These are phyloP conservation scores for Balanococcus diminutus DNA, from an alignment of 2,888 invertebrate species.

Conservation along the genomic window DNA sequence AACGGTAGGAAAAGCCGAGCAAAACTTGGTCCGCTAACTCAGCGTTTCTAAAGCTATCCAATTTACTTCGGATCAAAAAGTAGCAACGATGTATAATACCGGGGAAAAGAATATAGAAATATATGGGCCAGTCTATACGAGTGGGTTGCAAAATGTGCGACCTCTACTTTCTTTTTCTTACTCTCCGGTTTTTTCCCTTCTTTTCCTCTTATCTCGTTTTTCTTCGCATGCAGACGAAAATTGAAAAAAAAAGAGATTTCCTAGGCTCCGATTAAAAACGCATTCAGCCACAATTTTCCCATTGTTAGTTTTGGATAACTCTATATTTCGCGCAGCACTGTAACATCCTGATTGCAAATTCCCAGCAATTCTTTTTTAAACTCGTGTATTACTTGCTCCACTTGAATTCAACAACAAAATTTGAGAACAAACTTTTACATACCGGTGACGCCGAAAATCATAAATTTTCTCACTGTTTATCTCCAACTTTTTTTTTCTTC, in stretches of 20 bases:
- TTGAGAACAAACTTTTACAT: constrained; percentile 23
- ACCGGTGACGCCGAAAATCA: background rate
- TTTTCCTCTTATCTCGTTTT: background rate
- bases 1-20: background rate
- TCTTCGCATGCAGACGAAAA: background rate
- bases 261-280: background rate
- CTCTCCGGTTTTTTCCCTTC: background rate
- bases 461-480: background rate
- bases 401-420: background rate
- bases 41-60: constrained; percentile 54
- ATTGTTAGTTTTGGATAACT: background rate
- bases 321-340: background rate
- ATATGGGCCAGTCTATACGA: constrained; percentile 50
- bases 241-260: background rate
- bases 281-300: background rate
- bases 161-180: background rate
- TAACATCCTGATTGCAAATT: background rate
- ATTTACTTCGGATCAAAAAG: constrained; percentile 55
- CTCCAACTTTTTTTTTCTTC: background rate
- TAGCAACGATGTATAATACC: constrained; percentile 46
- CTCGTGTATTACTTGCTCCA: background rate
- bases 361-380: background rate
- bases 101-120: constrained; percentile 46
- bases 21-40: constrained; percentile 53
- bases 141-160: constrained; percentile 45